Evolutionary conservation across 2,113 vertebrate genomes (phyloP), one percentile per base, ranked within the genome.

Genomic region (Zosterops pallidus): DNA sequence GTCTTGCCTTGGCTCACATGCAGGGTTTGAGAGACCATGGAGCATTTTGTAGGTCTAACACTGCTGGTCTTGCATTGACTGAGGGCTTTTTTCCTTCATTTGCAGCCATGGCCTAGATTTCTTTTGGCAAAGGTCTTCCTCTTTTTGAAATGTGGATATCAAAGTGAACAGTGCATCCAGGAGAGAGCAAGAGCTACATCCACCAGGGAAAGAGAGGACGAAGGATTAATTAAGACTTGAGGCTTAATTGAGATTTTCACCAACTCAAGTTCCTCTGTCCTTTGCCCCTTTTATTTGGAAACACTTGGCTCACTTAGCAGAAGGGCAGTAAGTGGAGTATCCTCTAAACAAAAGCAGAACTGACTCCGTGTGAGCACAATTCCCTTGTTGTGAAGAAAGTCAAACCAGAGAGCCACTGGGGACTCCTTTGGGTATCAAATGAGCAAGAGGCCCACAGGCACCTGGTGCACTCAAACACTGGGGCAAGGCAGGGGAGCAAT

Each of bases 401-500:
- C 52, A 60, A 39, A 14, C 15, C 67, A 50, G 35, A 3, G 5
- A 13, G 39, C 59, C 50, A 7, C 3, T 28, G 55, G 42, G 37
- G 50, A 22, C 25, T 60, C 39, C 35, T 82, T 72, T 65, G 67
- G 46, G 50, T 42, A 57, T 80, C 59, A 35, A 12, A 44, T 15
- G 8, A 17, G 28, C 16, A 1, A 17, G 50, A 29, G 46, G 12
- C 57, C 42, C 6, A 2, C 53, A 41, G 70, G 13, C 18, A 44
- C 23, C 22, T 83, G 12, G 19, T 21, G 47, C 74, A 49, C 44
- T 42, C 71, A 49, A 7, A 19, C 24, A 3, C 41, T 56, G 41
- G n/a, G 44, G 59, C 64, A 20, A 0, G 0, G 62, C 62, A 77
- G 46, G 63, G 47, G 12, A 90, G 50, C 3, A 0, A 2, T 42